Conservation (phyloP, 2,888 invertebrate genomes). For the Diaprepes abbreviatus region DNA sequence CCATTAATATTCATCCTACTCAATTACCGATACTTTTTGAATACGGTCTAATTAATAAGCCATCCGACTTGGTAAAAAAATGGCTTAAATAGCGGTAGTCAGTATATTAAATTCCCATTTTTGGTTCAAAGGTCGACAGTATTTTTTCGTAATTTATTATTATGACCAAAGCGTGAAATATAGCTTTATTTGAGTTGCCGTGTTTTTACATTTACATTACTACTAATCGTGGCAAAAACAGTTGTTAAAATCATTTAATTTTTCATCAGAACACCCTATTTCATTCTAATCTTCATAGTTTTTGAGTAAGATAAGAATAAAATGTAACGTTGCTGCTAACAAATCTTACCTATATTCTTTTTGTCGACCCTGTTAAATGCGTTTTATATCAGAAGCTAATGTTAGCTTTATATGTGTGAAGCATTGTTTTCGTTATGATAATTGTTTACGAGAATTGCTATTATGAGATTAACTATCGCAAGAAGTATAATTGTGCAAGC, state of each 20-base stretch:
- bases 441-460: too few species aligned
- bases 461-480: too few species aligned
- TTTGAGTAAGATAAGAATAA: too few species aligned
- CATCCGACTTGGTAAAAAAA: conserved; percentile 13
- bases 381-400: too few species aligned
- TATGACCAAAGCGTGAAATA: conserved; percentile 16
- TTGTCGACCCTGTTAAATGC: too few species aligned
- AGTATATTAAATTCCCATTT: conserved; percentile 27
- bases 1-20: conserved; percentile 28
- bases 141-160: conserved; percentile 23
- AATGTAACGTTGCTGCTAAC: too few species aligned
- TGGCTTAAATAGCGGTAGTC: conserved; percentile 23
- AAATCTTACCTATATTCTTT: too few species aligned
- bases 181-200: conserved; percentile 1
- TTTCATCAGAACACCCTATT: too few species aligned
- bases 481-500: too few species aligned
- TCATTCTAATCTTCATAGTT: too few species aligned
- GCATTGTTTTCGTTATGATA: too few species aligned
- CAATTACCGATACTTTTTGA: conserved; percentile 27
- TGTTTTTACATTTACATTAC: not conserved
- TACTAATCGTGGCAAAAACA: not conserved
- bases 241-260: not conserved
- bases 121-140: conserved; percentile 16
- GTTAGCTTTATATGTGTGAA: too few species aligned
- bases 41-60: conserved; percentile 24